Conservation (phyloP, 2,113 vertebrate species). For the Zapus hudsonius region DNA sequence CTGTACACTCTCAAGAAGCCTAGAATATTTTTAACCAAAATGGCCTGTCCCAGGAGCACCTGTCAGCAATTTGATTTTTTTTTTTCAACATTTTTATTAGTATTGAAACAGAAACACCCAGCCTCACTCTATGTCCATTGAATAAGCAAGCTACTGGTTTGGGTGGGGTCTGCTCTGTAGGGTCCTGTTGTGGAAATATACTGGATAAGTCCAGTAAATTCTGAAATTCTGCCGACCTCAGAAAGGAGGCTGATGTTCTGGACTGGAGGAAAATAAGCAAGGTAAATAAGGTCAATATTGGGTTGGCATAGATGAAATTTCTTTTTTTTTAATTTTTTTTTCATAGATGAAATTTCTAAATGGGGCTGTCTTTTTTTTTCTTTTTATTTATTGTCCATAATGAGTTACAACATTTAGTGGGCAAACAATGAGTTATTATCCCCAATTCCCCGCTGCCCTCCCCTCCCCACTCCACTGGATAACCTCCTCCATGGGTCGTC, state of each 20-base stretch:
- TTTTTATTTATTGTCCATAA: too few relatives aligned
- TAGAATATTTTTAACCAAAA: slow-evolving; percentile 53
- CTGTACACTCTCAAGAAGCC: slow-evolving; percentile 19
- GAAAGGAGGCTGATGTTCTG: neutral
- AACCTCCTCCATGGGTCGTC: too few relatives aligned
- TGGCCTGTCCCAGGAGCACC: slow-evolving; percentile 31
- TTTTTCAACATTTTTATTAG: neutral
- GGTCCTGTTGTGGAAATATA: neutral
- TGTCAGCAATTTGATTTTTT: slow-evolving; percentile 12
- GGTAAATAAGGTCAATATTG: neutral
- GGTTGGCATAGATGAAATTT: neutral
- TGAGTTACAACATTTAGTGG: too few relatives aligned
- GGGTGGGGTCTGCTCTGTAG: neutral
- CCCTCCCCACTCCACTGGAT: too few relatives aligned
- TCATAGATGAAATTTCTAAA: too few relatives aligned
- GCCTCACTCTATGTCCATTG: neutral
- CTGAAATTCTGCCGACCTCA: neutral
- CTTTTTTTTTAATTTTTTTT: too few relatives aligned
- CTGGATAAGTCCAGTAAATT: neutral
- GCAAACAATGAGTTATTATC: too few relatives aligned
- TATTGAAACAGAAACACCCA: neutral
- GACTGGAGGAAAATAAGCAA: neutral
- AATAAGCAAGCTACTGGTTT: neutral
- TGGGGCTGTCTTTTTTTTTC: too few relatives aligned
- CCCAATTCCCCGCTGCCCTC: too few relatives aligned